Evolutionary conservation across 2,888 invertebrate species (phyloP).

Genomic region (Epiblema foenella): DNA sequence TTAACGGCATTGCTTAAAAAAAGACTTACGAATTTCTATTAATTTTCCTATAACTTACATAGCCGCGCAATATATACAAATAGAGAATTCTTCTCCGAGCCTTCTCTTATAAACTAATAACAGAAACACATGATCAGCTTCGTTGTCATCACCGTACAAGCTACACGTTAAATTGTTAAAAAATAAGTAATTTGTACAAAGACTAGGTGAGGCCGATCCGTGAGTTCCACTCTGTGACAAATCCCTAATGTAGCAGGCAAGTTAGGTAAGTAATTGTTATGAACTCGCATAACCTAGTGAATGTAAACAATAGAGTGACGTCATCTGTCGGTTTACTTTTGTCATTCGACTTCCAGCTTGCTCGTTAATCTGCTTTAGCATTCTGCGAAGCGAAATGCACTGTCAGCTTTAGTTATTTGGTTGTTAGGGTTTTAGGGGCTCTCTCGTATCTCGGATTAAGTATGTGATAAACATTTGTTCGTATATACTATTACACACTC

Average conservation of each 20-base stretch:
- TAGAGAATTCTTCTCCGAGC: too few species aligned
- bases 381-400: background rate
- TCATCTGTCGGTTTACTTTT: conserved; percentile 20
- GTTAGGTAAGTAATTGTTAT: conserved; percentile 35
- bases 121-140: too few species aligned
- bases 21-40: background rate
- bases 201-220: background rate
- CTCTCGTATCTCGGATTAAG: background rate
- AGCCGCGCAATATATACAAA: too few species aligned
- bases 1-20: background rate
- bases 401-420: background rate
- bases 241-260: conserved; percentile 9
- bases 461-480: background rate
- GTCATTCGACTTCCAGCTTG: conserved; percentile 14
- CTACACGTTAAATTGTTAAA: too few species aligned
- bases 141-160: too few species aligned
- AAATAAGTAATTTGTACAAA: background rate
- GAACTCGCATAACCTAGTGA: conserved; percentile 16
- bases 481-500: too few species aligned
- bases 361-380: conserved; percentile 6
- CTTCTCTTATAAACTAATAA: too few species aligned
- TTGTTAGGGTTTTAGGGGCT: background rate
- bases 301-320: conserved; percentile 39
- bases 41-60: background rate
- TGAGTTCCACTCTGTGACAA: conserved; percentile 20